A percentile compares a stretch with the other conserved stretches of the same genome.
Evolutionary conservation across 1,140 invertebrate genomes (phyloP).

Genomic region (Procambarus virginalis): DNA sequence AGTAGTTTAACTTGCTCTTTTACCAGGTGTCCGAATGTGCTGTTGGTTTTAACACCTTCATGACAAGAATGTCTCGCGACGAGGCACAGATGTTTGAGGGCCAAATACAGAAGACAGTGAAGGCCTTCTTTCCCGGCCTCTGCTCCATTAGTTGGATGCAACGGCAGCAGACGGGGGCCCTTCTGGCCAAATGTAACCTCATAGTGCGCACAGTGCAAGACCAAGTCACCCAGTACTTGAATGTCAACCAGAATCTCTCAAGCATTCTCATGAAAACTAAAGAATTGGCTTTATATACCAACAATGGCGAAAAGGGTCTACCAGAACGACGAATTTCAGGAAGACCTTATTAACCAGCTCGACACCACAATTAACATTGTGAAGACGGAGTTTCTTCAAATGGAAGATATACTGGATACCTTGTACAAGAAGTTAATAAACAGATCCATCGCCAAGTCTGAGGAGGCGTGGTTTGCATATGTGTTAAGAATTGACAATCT

Average conservation of each 20-base stretch:
- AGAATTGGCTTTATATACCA: constrained; percentile 32
- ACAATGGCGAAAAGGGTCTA: constrained; percentile 50
- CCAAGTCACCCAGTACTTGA: constrained; percentile 49
- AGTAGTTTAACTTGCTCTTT: not conserved
- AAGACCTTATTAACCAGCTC: constrained; percentile 55
- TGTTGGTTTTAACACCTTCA: constrained; percentile 61
- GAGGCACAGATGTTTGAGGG: constrained; percentile 61
- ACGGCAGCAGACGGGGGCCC: not conserved
- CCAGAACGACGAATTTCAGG: constrained; percentile 46
- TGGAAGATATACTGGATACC: constrained; percentile 56
- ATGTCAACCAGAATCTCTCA: constrained; percentile 53
- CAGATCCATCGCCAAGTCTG: constrained; percentile 20
- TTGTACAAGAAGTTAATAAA: constrained; percentile 49
- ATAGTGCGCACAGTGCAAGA: constrained; percentile 39
- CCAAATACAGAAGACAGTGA: constrained; percentile 42
- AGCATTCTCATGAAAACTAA: constrained; percentile 37
- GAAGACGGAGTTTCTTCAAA: constrained; percentile 24
- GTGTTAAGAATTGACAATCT: constrained; percentile 60
- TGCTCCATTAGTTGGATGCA: constrained; percentile 55
- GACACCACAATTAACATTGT: constrained; percentile 16
- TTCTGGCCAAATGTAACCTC: constrained; percentile 26
- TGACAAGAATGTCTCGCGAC: constrained; percentile 58
- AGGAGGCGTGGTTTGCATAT: constrained; percentile 52
- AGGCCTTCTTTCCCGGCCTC: constrained; percentile 46
- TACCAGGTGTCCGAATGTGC: constrained; percentile 51